Base-by-base conservation (phyloP, 2,888 invertebrate species). In the Lysandra bellargus region DNA sequence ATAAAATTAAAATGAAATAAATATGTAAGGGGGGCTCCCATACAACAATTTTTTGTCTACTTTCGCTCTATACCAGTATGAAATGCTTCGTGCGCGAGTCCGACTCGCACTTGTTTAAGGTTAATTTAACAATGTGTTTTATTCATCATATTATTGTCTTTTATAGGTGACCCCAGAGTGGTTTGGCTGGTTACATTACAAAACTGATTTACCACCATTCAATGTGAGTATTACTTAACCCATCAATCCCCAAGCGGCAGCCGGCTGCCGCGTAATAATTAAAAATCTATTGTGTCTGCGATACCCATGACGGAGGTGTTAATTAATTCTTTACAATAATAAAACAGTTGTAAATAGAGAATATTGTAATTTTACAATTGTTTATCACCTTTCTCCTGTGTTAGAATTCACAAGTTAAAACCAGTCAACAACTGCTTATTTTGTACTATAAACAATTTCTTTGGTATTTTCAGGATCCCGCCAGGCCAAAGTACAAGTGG, bases 161-260 rank as follows among this genome's bases (percentile, higher is more conserved):
- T 92, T 97, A 81, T 98, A 99, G 96, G 97, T 99, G 9, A 97
- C 99, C 1, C 96, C 99, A 44, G 99, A 99, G 89, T 99, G 99
- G 99, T 99, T 92, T 86, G 98, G 99, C 23, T 99, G 99, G 99
- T 95, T 99, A 87, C 99, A 99, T 91, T 98, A 99, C 93, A 99
- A 99, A 91, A 96, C 96, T 4, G 95, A 95, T 80, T 85, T 92
- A 2, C 93, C 90, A 0, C 95, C 95, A 0, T 89, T 92, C 80
- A 85, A 89, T 88, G 95, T 95, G 87, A 85, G 30, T 69, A 60
- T 37, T 9, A n/a, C 17, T 44, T 23, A 23, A 23, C 23, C 23
- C 23, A 23, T 23, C 23, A 23, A 23, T 23, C 23, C 23, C 23
- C 23, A 23, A 23, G 23, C 23, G 23, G 23, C 23, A 23, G 23